These are phyloP conservation scores for Phaenicophaeus curvirostris DNA, from an alignment of 2,797 vertebrate species.

Conservation along the genomic window DNA sequence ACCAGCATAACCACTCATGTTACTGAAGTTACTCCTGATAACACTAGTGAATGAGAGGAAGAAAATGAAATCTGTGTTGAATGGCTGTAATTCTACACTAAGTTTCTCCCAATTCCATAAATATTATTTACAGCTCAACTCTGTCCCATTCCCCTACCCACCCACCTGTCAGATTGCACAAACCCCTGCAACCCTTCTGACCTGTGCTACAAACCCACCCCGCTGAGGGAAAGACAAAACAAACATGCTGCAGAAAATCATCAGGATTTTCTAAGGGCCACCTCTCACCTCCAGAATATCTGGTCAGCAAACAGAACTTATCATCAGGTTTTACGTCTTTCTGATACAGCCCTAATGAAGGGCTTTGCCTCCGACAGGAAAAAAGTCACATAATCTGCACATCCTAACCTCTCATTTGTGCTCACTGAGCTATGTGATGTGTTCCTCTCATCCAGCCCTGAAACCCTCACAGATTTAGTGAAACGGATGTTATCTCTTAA, in stretches of 20 bases:
- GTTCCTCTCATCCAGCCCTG: background rate
- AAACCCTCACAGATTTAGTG: background rate
- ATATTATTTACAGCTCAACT: background rate
- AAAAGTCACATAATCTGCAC: background rate
- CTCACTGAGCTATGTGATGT: background rate
- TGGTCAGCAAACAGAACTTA: background rate
- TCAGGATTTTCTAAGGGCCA: background rate
- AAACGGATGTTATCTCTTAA: background rate
- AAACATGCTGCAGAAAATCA: background rate
- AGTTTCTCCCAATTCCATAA: background rate
- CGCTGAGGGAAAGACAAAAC: background rate
- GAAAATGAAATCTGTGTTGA: background rate
- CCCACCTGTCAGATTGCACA: background rate
- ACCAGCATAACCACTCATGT: background rate
- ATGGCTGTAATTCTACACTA: background rate
- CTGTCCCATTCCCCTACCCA: background rate
- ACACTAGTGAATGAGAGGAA: background rate
- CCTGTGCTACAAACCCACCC: background rate
- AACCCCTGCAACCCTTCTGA: background rate
- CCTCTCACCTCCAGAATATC: background rate
- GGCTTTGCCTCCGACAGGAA: slow-evolving; percentile 13
- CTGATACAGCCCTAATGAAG: background rate
- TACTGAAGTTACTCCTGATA: background rate
- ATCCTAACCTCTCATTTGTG: background rate
- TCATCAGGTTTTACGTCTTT: background rate